These are phyloP conservation scores for Prolemur simus DNA, from an alignment of 2,113 vertebrate genomes.

Conservation along the genomic window DNA sequence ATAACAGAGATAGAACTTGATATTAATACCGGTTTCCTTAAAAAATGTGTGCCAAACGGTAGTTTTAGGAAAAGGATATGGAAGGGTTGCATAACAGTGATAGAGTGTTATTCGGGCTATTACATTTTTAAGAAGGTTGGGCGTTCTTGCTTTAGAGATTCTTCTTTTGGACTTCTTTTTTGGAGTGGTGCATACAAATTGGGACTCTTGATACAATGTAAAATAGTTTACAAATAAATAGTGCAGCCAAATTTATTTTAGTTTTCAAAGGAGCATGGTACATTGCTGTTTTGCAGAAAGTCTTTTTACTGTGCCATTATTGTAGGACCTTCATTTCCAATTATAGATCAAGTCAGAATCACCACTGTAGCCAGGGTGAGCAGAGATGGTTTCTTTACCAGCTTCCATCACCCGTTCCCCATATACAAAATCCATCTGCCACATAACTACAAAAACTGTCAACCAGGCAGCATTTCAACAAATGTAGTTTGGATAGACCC, in stretches of 20 bases:
- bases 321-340: neutral
- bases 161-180: neutral
- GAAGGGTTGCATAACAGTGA: neutral
- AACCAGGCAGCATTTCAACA: neutral
- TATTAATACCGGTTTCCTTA: slow-evolving; percentile 3
- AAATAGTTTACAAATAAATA: slow-evolving; percentile 1
- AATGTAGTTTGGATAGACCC: neutral
- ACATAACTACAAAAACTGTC: neutral
- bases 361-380: neutral
- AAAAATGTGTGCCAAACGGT: neutral
- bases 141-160: neutral
- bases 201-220: neutral
- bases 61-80: neutral
- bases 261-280: neutral
- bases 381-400: neutral
- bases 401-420: neutral
- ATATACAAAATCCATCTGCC: neutral
- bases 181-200: neutral
- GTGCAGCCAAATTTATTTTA: neutral
- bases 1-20: neutral
- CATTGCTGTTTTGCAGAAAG: neutral
- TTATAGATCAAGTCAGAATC: neutral
- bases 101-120: neutral
- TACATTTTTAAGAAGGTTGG: neutral
- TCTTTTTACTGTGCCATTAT: neutral